Percentiles rank a stretch among this genome's conserved stretches.
These are phyloP conservation scores for Orthosia gothica DNA, from an alignment of 2,888 invertebrate genomes.

Conservation along the genomic window DNA sequence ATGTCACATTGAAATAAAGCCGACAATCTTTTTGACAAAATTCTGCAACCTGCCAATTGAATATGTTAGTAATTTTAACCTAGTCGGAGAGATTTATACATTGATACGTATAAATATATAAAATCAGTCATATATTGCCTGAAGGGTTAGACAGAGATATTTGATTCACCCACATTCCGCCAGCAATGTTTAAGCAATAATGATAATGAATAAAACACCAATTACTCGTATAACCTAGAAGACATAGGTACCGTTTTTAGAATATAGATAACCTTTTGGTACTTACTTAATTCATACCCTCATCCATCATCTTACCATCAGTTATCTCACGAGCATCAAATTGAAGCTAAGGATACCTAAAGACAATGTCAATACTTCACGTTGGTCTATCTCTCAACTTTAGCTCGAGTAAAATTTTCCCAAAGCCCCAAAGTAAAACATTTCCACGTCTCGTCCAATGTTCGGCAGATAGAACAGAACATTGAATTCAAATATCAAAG, in stretches of 20 bases:
- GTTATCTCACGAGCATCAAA: not conserved
- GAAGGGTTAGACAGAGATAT: too few relatives aligned
- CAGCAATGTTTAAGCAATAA: too few relatives aligned
- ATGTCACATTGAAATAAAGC: too few relatives aligned
- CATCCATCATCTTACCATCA: not conserved
- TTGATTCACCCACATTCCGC: too few relatives aligned
- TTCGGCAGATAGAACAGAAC: constrained; percentile 4
- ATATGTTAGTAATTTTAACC: not conserved
- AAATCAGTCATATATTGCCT: too few relatives aligned
- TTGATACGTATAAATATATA: too few relatives aligned
- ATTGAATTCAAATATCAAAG: constrained; percentile 69
- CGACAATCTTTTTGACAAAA: not conserved
- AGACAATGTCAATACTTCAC: not conserved
- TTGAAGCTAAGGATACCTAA: not conserved
- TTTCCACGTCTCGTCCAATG: constrained; percentile 3
- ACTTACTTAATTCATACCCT: not conserved
- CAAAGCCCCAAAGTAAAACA: not conserved
- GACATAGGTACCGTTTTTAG: too few relatives aligned
- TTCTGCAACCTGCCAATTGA: not conserved
- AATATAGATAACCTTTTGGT: not conserved
- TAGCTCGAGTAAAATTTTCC: not conserved
- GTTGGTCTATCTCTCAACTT: too few relatives aligned
- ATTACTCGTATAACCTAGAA: too few relatives aligned
- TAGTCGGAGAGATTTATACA: not conserved
- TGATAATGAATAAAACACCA: too few relatives aligned